Base-by-base conservation (phyloP, 2,888 invertebrate species). In the Baronia brevicornis region DNA sequence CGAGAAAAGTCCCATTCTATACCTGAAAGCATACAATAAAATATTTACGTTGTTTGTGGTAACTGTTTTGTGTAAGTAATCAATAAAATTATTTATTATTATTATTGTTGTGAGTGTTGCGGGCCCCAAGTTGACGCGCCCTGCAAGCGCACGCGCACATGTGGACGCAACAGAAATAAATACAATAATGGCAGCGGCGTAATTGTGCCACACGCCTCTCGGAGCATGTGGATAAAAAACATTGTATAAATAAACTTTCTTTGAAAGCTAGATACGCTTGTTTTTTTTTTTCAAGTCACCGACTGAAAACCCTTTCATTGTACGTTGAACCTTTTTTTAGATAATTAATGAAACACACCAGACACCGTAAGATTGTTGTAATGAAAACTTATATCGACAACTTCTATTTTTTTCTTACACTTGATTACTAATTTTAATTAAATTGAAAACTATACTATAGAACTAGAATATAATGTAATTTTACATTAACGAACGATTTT, bases 201-300 rank as follows among this genome's bases (percentile, higher is more conserved):
- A 82, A 82, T 80, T 80, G 82, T 78, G 75, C 79, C 78, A 69
- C 74, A 68, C 77, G 70, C 68, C 60, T 48, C 54, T 52, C 48
- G 46, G 45, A 26, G 59, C 67, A 59, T 44, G 57, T 69, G 64
- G 56, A 72, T 61, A 66, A 67, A 69, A 63, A 41, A 44, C 38
- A 38, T 36, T 58, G 52, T 70, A 70, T 70, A 82, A 79, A 80
- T 79, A 79, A 77, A 72, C 74, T 69, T 67, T 67, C 68, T 70
- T 70, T 68, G 68, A 73, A 74, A 63, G 51, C 51, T 57, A 57
- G 59, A 59, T 51, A 44, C 42, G 35, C 34, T 42, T 46, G 43
- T 51, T 46, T 48, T 46, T 39, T 22, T 34, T 14, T n/a, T n/a
- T n/a, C n/a, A 36, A 26, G 13, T 26, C 36, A 10, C 22, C 23